phyloP scores from a whole-genome alignment of 1,140 invertebrate species.

The Eueides isabella region DNA sequence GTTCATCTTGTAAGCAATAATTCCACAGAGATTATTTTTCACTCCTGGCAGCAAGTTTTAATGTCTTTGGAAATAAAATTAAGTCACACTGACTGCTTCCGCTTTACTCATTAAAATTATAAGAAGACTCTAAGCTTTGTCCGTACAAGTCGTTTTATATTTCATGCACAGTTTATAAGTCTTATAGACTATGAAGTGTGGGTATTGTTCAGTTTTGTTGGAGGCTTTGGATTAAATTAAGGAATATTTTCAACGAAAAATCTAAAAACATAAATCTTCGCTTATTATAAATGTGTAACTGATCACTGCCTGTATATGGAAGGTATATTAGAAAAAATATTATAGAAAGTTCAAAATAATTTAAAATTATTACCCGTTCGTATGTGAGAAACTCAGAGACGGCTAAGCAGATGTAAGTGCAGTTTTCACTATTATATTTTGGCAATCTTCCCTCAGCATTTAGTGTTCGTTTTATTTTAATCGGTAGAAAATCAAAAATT shows the following conservation, averaged over 20 bases:
- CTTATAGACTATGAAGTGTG: neutral
- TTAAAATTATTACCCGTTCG: too few relatives aligned
- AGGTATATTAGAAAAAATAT: too few relatives aligned
- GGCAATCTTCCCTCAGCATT: too few relatives aligned
- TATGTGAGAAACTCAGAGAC: too few relatives aligned
- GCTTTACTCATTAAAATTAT: slow-evolving; percentile 34
- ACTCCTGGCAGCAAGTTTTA: slow-evolving; percentile 39
- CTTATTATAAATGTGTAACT: too few relatives aligned
- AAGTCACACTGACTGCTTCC: slow-evolving; percentile 38
- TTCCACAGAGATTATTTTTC: slow-evolving; percentile 42
- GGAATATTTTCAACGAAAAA: neutral
- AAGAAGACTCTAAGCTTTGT: slow-evolving; percentile 7
- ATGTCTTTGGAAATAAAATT: slow-evolving; percentile 42
- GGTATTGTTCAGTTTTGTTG: neutral
- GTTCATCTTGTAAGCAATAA: slow-evolving; percentile 41
- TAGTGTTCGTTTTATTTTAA: too few relatives aligned
- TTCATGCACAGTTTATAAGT: neutral
- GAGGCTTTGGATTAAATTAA: neutral
- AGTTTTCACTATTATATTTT: too few relatives aligned
- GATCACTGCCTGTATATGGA: too few relatives aligned
- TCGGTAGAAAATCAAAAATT: too few relatives aligned
- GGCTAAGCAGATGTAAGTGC: too few relatives aligned
- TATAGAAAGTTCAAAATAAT: too few relatives aligned
- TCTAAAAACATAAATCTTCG: too few relatives aligned
- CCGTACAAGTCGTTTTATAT: slow-evolving; percentile 4